Conservation (phyloP, 2,888 invertebrate species). For the Bombylius discolor region DNA sequence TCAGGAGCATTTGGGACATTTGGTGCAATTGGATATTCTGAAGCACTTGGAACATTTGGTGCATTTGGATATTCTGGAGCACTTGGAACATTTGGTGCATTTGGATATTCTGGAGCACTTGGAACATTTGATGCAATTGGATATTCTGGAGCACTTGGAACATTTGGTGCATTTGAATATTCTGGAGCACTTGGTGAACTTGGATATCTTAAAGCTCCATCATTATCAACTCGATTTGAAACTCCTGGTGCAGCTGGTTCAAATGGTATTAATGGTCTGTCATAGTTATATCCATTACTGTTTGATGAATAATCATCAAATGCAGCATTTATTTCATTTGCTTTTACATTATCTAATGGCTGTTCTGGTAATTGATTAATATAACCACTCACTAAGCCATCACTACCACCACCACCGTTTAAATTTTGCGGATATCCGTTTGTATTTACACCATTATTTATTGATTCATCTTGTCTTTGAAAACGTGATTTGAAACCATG, state of each 20-base stretch:
- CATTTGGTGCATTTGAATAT: background rate
- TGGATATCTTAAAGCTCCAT: background rate
- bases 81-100: background rate
- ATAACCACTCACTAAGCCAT: background rate
- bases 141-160: background rate
- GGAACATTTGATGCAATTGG: background rate
- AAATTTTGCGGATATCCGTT: background rate
- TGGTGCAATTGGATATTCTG: background rate
- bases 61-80: background rate
- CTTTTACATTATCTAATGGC: background rate
- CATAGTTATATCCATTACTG: conserved; percentile 1
- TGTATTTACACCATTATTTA: no score
- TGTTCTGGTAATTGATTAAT: background rate
- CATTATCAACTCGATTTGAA: background rate
- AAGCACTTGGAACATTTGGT: background rate
- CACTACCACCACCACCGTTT: background rate
- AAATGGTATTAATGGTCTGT: conserved; percentile 1
- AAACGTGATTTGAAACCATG: background rate
- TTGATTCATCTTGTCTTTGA: background rate
- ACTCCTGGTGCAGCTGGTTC: background rate
- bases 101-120: no score
- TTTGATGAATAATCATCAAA: background rate
- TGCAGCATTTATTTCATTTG: background rate
- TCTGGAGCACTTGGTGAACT: background rate
- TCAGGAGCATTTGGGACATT: background rate